phyloP scores from a whole-genome alignment of 2,888 invertebrate species.

The Conus canariensis region DNA sequence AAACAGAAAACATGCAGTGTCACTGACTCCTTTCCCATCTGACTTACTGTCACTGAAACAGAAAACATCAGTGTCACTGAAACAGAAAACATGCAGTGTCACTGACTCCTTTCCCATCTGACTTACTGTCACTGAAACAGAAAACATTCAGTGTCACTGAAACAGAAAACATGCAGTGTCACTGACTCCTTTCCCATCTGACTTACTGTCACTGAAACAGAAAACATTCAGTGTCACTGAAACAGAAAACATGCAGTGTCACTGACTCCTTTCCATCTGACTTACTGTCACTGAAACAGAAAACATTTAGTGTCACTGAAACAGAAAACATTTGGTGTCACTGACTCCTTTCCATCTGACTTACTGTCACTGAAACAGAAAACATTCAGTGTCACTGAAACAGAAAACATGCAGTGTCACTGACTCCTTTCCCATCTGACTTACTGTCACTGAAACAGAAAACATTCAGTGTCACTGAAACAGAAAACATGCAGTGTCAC shows the following conservation, averaged over 20 bases:
- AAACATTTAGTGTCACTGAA: no score
- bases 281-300: neutral
- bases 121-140: neutral
- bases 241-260: no score
- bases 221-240: neutral
- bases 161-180: neutral
- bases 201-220: conserved; percentile 50
- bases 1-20: neutral
- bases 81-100: no score
- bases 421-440: conserved; percentile 52
- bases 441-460: conserved; percentile 49
- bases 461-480: conserved; percentile 46
- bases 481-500: conserved; percentile 21
- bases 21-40: neutral
- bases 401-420: neutral
- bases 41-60: neutral
- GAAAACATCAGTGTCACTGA: no score
- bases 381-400: no score
- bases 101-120: conserved; percentile 30
- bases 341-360: conserved; percentile 52
- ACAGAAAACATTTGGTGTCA: conserved; percentile 32
- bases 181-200: conserved; percentile 50
- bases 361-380: conserved; percentile 47
- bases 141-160: conserved; percentile 43
- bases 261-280: neutral